Conservation (phyloP, 2,888 invertebrate species). For the Horisme vitalbata region DNA sequence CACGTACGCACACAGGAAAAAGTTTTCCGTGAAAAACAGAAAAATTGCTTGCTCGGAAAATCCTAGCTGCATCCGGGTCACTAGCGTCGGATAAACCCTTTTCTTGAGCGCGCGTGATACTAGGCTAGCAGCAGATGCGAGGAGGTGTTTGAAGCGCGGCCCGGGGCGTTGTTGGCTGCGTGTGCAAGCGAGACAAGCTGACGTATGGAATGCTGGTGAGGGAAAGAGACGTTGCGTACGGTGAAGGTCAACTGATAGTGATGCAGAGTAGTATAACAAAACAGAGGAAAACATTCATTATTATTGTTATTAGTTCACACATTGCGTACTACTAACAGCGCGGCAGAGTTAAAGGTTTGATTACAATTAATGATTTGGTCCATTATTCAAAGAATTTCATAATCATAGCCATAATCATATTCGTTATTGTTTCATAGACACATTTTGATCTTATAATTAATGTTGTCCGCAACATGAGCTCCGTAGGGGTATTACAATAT, state of each 20-base stretch:
- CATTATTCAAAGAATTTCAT: too few species aligned
- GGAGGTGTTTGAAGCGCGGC: constrained; percentile 60
- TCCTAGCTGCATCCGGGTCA: constrained; percentile 72
- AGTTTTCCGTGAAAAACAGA: constrained; percentile 59
- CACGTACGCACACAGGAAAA: constrained; percentile 1
- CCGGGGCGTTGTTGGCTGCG: constrained; percentile 42
- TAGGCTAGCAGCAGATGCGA: constrained; percentile 67
- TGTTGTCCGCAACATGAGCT: too few species aligned
- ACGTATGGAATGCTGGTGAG: constrained; percentile 67
- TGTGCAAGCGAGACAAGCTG: constrained; percentile 62
- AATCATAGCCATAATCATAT: too few species aligned
- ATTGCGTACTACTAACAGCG: too few species aligned
- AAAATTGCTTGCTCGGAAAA: constrained; percentile 65
- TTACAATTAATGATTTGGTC: too few species aligned
- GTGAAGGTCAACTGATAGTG: constrained; percentile 79
- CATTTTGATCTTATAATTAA: too few species aligned
- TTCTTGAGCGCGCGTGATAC: constrained; percentile 83
- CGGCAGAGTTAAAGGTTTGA: too few species aligned
- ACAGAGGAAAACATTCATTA: constrained; percentile 11
- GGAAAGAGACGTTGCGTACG: constrained; percentile 53
- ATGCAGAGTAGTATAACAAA: constrained; percentile 51
- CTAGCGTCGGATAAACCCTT: constrained; percentile 82
- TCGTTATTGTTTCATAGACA: too few species aligned
- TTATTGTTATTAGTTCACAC: not conserved
- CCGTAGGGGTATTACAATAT: too few species aligned